Evolutionary conservation across 1,140 invertebrate genomes (phyloP), one percentile per base, ranked within the genome.

Genomic region (Drosophila busckii): DNA sequence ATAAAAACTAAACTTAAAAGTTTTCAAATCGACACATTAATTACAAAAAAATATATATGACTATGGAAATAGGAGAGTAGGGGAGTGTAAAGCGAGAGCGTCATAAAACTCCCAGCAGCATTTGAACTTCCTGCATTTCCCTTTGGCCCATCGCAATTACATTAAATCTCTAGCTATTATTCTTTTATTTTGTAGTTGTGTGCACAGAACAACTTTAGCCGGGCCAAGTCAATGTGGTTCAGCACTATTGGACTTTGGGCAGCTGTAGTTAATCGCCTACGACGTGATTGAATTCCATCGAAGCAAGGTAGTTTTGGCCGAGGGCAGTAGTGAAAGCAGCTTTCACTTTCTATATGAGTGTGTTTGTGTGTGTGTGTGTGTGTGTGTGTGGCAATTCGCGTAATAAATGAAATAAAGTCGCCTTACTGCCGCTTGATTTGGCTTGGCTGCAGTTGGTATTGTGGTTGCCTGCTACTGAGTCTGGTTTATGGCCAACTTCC

Each of bases 141-240:
- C 15, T 9, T 26, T 10, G 3, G 41, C 46, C 46, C 61, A 35
- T 49, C 50, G 73, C 73, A 80, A 80, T 80, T 73, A 80, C 73
- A 80, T 80, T 80, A 80, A 80, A 82, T 80, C 73, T 80, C n/a
- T 65, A 54, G 69, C 75, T 82, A 80, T 82, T 80, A 80, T 80
- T 82, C 75, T 73, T 80, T 67, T 78, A 80, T 63, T 78, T 73
- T 78, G 70, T 73, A 73, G 59, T 60, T 55, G 54, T 26, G 53
- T 53, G 53, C 44, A 31, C 31, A 42, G 16, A 20, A 25, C 61
- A 70, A 52, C 63, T 70, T 63, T 70, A 58, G 66, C 56, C 35
- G 12, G 41, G 22, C 19, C 22, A 8, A 17, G 7, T 9, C 20
- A 15, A 20, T 8, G 48, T 31, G 25, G 40, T 54, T 34, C 32